Evolutionary conservation across 2,797 vertebrate species (phyloP).

Genomic region (Enteromius unitaeniatus): DNA sequence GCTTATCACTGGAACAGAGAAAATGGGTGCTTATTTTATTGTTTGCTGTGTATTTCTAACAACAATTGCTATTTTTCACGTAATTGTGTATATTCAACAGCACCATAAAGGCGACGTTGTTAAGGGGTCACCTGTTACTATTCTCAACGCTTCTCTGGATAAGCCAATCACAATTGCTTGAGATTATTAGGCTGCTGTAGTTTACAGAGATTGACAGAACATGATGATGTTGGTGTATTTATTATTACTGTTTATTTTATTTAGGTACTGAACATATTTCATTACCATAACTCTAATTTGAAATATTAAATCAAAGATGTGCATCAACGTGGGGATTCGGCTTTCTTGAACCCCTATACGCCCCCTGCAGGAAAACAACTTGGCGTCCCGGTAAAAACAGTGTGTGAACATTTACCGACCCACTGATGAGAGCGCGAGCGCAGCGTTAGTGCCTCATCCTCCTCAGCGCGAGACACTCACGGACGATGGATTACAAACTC

Average conservation of each 20-base stretch:
- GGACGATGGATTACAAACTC: constrained; percentile 46
- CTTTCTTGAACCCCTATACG: background rate
- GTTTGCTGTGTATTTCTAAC: too few species aligned
- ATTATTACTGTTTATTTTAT: too few species aligned
- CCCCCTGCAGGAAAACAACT: constrained; percentile 15
- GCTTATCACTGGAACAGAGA: too few species aligned
- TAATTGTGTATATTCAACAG: background rate
- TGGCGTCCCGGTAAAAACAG: background rate
- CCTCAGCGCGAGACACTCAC: background rate
- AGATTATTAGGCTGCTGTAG: background rate
- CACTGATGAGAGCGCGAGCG: constrained; percentile 29
- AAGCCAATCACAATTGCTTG: background rate
- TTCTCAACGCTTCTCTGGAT: background rate
- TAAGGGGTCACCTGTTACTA: background rate
- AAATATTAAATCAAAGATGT: background rate
- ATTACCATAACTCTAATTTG: background rate
- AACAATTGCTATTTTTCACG: background rate
- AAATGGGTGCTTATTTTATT: too few species aligned
- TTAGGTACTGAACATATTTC: background rate
- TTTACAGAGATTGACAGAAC: background rate
- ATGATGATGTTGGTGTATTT: background rate
- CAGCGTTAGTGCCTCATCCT: constrained; percentile 11
- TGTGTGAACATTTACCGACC: constrained; percentile 7
- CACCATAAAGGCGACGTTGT: background rate
- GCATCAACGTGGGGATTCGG: background rate